Base-by-base conservation (phyloP, 1,140 invertebrate species). In the Luehdorfia chinensis region DNA sequence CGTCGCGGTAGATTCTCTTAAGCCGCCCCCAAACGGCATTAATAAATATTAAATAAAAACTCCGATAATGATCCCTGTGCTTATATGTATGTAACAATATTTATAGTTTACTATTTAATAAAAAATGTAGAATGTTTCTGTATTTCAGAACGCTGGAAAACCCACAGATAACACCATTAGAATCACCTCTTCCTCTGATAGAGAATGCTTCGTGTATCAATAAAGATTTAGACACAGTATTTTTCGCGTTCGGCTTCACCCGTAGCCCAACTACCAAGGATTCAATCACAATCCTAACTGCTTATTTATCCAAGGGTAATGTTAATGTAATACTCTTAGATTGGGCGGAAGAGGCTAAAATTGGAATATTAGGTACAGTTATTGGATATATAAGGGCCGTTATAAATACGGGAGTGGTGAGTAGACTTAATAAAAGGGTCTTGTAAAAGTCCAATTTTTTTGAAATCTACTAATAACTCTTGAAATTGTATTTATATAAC, bases 281-380 rank as follows among this genome's bases (percentile, higher is more conserved):
- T 8, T 46, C 32, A 1, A 9, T 21, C 0, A 23, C 19, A 4
- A 31, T 56, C 1, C 16, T 47, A n/a, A 11, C 16, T 0, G 45
- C 23, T 1, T 56, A 52, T 12, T 12, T 51, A n/a, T n/a, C n/a
- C n/a, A n/a, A n/a, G n/a, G 8, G 36, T 1, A 23, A 34, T 12
- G 9, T 11, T n/a, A 57, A 57, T 21, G 30, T 47, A 12, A 13
- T 52, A n/a, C 18, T 52, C 2, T 16, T 57, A 9, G 46, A 57
- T 9, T 57, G 55, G 49, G 39, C 37, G 19, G 16, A 49, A 18
- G 50, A 57, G 44, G 45, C 46, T 0, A 25, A 9, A 1, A 11
- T 13, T 1, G 41, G 13, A 1, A n/a, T 11, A 2, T 0, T 57
- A 7, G 28, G 28, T 3, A 3, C 11, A 8, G 2, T 27, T 14